Base-by-base conservation (phyloP, 2,113 vertebrate species). In the Orientallactaga bullata region DNA sequence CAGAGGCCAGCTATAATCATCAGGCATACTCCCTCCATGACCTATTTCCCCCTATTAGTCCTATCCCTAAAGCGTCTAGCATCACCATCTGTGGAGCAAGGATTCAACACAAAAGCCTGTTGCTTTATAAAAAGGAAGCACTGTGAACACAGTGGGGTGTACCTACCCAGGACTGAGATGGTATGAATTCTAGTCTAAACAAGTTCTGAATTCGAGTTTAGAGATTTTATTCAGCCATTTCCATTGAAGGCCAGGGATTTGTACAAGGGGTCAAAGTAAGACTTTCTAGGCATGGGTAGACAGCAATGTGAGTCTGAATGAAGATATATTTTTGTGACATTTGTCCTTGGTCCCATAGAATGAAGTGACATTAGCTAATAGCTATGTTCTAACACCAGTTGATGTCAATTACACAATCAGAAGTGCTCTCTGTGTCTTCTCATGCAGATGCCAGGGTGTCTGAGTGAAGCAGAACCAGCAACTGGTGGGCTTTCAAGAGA, bases 121-220 rank as follows among this genome's bases (percentile, higher is more conserved):
- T 80, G 26, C 24, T 60, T 83, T 20, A 37, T 35, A 23, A 76
- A 69, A 74, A 51, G 20, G n/a, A 73, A 16, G 11, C 18, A 51
- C 15, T 76, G 42, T 72, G 9, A 10, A 47, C 18, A 68, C 18
- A 23, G 61, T 60, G 5, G 20, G 26, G 21, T 42, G 16, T 28
- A 18, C 69, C 71, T 90, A 18, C 8, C n/a, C 9, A 58, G 51
- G 47, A n/a, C 20, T 74, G 28, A 63, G 37, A 30, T 30, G 23
- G 20, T 58, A 32, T 89, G 89, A 91, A 55, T 78, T 30, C 35
- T 69, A 68, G 32, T 61, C 72, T 90, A 79, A 88, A 58, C 4
- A 69, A 73, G 37, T 88, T 61, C 2, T 81, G 24, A 92, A 72
- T 81, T 85, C 51, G 63, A 88, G 47, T 91, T 76, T 93, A 91